Percentiles rank a stretch among this genome's conserved stretches.
Conservation (phyloP, 2,888 invertebrate genomes). For the Nephrotoma flavescens region DNA sequence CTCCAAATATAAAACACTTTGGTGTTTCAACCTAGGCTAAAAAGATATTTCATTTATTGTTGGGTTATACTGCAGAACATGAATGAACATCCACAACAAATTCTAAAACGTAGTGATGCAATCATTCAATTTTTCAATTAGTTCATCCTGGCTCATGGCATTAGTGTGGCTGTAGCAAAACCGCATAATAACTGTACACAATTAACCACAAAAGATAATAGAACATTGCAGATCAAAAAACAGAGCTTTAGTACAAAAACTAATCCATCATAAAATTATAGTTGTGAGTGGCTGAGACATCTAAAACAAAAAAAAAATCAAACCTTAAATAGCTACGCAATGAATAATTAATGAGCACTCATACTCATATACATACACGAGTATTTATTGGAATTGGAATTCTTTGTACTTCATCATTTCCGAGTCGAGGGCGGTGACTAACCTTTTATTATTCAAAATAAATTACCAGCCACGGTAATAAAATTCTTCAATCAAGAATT, state of each 20-base stretch:
- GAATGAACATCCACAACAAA: too few species aligned
- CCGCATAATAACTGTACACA: too few species aligned
- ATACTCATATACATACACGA: not conserved
- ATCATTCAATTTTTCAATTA: too few species aligned
- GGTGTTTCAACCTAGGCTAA: too few species aligned
- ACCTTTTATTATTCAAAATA: not conserved
- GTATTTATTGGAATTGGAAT: not conserved
- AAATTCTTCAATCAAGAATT: not conserved
- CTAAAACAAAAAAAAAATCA: not conserved
- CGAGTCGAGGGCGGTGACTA: not conserved
- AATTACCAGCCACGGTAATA: not conserved
- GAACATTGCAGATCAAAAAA: too few species aligned
- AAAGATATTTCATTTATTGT: too few species aligned
- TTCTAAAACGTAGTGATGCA: too few species aligned
- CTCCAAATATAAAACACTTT: too few species aligned
- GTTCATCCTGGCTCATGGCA: too few species aligned
- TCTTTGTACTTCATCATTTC: not conserved
- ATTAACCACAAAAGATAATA: too few species aligned
- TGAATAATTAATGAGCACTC: not conserved
- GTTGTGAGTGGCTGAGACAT: not conserved
- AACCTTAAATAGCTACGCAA: not conserved
- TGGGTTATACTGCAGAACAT: too few species aligned
- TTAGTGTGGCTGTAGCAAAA: too few species aligned
- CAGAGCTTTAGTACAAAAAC: not conserved
- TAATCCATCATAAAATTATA: not conserved